Conservation (phyloP, 2,888 invertebrate genomes). For the Drosophila lacicola region DNA sequence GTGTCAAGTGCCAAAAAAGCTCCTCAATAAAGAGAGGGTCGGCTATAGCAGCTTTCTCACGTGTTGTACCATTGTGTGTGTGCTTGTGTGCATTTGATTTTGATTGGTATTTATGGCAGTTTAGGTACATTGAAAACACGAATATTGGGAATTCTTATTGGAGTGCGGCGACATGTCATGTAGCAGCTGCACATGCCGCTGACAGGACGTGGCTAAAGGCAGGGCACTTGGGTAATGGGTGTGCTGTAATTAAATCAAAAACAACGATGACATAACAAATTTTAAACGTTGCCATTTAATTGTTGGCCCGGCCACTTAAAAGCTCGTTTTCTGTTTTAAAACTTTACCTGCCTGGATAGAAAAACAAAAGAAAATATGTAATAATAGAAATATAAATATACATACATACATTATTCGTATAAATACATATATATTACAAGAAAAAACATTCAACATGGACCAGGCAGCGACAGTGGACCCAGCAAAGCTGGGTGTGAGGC, state of each 20-base stretch:
- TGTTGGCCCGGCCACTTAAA: slow-evolving; percentile 52
- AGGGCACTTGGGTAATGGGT: slow-evolving; percentile 1
- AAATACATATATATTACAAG: slow-evolving; percentile 13
- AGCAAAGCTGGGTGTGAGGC: neutral
- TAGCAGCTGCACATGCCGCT: slow-evolving; percentile 39
- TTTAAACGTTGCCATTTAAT: slow-evolving; percentile 49
- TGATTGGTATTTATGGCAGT: slow-evolving; percentile 85
- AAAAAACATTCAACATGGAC: slow-evolving; percentile 59
- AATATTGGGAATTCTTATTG: slow-evolving; percentile 39
- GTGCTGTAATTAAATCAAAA: slow-evolving; percentile 34
- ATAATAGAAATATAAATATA: slow-evolving; percentile 32
- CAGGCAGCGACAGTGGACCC: slow-evolving; percentile 53
- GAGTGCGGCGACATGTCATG: neutral
- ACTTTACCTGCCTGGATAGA: slow-evolving; percentile 20
- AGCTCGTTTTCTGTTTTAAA: slow-evolving; percentile 50
- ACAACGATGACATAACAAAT: slow-evolving; percentile 20
- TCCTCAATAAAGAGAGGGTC: slow-evolving; percentile 1
- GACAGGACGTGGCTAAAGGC: slow-evolving; percentile 40
- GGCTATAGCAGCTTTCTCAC: neutral
- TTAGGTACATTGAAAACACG: slow-evolving; percentile 58
- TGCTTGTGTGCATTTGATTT: slow-evolving; percentile 80
- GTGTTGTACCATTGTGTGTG: neutral
- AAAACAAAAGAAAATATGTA: slow-evolving; percentile 12
- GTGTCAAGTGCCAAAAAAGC: slow-evolving; percentile 41
- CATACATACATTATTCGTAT: neutral